Conservation (phyloP, 2,797 vertebrate species). For the Eupleurogrammus muticus region DNA sequence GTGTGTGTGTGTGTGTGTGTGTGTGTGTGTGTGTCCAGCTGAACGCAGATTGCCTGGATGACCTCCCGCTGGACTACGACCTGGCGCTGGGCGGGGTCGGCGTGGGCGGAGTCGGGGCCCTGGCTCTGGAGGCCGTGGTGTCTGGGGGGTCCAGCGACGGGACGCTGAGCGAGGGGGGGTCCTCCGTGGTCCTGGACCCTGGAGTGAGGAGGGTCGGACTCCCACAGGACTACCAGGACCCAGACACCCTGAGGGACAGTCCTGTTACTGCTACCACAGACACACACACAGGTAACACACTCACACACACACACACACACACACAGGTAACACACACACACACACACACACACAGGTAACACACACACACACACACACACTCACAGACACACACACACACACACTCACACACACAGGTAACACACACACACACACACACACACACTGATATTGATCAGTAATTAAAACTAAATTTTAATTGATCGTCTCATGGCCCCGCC, state of each 20-base stretch:
- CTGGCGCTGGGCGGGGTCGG: conserved; percentile 82
- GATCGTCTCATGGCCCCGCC: not conserved
- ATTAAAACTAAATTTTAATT: not conserved
- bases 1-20: not conserved
- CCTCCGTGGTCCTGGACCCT: conserved; percentile 88
- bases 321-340: conserved; percentile 17
- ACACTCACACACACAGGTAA: not conserved
- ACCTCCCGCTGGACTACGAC: conserved; percentile 92
- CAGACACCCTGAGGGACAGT: conserved; percentile 81
- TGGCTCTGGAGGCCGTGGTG: conserved; percentile 77
- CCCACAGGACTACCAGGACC: conserved; percentile 90
- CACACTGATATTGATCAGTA: not conserved
- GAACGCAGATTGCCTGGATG: conserved; percentile 94
- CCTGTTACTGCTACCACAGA: conserved; percentile 75
- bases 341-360: conserved; percentile 24
- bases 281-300: conserved; percentile 67
- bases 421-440: conserved; percentile 20
- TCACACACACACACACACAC: not conserved
- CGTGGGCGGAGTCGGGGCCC: conserved; percentile 49
- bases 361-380: not conserved
- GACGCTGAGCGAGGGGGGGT: conserved; percentile 86
- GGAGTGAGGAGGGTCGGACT: conserved; percentile 87
- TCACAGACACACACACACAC: conserved; percentile 20
- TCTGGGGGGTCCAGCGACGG: conserved; percentile 85
- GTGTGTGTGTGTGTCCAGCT: conserved; percentile 77